These are phyloP conservation scores for Drosophila watanabei DNA, from an alignment of 1,140 invertebrate genomes.

Conservation along the genomic window DNA sequence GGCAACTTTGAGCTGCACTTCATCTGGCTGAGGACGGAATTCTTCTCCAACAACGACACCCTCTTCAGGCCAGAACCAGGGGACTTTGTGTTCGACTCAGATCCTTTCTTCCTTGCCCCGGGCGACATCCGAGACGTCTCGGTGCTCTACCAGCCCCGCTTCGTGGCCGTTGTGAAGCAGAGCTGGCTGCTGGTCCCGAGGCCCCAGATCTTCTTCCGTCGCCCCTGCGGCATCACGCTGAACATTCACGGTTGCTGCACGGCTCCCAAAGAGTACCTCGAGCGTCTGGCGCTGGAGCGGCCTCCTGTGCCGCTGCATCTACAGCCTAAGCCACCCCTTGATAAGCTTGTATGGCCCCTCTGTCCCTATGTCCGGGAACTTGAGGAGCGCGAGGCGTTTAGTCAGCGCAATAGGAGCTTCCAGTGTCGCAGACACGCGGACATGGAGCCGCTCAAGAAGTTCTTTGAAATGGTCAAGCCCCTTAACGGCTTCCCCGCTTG, in stretches of 20 bases:
- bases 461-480: slow-evolving; percentile 31
- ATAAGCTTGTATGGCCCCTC: fast-evolving
- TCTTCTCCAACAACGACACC: slow-evolving; percentile 50
- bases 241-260: slow-evolving; percentile 66
- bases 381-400: slow-evolving; percentile 61
- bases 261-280: slow-evolving; percentile 50
- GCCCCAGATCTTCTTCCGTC: slow-evolving; percentile 46
- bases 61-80: slow-evolving; percentile 4
- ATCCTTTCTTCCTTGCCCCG: slow-evolving; percentile 29
- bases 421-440: slow-evolving; percentile 45
- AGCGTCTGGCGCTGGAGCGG: slow-evolving; percentile 23
- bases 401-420: slow-evolving; percentile 55
- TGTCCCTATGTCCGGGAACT: slow-evolving; percentile 56
- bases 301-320: neutral
- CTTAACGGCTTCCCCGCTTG: slow-evolving; percentile 1
- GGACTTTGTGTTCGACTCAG: slow-evolving; percentile 54
- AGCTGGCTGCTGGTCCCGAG: slow-evolving; percentile 53
- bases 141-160: slow-evolving; percentile 48
- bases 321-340: neutral
- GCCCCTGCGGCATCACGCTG: slow-evolving; percentile 41
- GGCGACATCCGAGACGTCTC: slow-evolving; percentile 41
- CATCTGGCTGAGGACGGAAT: slow-evolving; percentile 42
- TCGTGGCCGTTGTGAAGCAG: slow-evolving; percentile 61
- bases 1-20: slow-evolving; percentile 42
- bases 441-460: slow-evolving; percentile 34